phyloP scores from a whole-genome alignment of 2,113 vertebrate species.

The Chamaea fasciata region DNA sequence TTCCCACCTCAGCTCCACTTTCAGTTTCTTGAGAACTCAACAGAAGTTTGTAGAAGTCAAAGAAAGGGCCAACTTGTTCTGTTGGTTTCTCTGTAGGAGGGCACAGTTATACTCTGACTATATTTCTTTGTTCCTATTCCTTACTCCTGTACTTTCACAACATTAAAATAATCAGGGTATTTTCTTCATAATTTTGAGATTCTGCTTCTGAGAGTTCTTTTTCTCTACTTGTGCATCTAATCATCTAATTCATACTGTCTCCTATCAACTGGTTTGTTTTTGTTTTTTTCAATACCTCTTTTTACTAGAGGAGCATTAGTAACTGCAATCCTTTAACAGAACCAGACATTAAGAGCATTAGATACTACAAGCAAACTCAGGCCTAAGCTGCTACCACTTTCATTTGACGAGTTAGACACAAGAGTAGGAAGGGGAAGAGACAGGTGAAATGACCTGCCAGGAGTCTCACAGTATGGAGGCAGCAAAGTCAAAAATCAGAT shows the following conservation, averaged over 20 bases:
- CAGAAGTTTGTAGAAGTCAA: constrained; percentile 31
- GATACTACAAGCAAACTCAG: background rate
- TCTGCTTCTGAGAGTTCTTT: background rate
- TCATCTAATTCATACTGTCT: background rate
- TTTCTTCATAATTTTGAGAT: background rate
- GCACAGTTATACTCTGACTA: background rate
- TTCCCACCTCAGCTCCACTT: constrained; percentile 19
- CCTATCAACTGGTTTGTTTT: background rate
- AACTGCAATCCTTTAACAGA: background rate
- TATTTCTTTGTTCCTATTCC: background rate
- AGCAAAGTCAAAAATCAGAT: background rate
- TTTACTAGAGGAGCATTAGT: background rate
- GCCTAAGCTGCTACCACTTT: background rate
- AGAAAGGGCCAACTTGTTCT: background rate
- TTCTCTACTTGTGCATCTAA: background rate
- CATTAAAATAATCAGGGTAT: background rate
- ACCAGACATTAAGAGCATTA: background rate
- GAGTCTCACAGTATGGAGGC: background rate
- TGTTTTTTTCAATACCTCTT: background rate
- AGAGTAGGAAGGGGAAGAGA: background rate
- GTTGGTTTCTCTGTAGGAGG: background rate
- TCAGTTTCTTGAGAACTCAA: constrained; percentile 40
- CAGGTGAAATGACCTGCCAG: background rate
- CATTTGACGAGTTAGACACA: background rate
- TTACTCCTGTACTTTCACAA: background rate